Percentiles rank a stretch among this genome's conserved stretches.
These are phyloP conservation scores for Pristionchus pacificus DNA, from an alignment of 1,140 invertebrate genomes.

Conservation along the genomic window DNA sequence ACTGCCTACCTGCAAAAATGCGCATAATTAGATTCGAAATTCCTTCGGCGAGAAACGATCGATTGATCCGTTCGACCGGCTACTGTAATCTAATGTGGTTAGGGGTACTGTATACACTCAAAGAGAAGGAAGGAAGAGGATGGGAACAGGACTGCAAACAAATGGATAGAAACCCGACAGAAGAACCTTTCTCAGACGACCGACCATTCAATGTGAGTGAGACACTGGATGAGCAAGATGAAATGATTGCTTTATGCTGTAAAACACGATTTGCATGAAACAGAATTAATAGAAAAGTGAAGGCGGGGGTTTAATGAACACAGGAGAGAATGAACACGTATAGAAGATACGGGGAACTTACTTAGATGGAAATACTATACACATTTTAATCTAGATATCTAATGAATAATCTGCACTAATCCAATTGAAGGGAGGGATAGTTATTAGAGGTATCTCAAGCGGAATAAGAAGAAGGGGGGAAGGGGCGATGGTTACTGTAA, in stretches of 20 bases:
- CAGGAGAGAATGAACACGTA: too few relatives aligned
- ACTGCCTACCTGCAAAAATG: slow-evolving; percentile 17
- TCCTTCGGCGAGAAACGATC: slow-evolving; percentile 9
- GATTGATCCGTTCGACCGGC: too few relatives aligned
- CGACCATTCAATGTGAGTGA: neutral
- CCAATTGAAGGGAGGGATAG: too few relatives aligned
- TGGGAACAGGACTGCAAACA: slow-evolving; percentile 9
- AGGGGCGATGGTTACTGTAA: too few relatives aligned
- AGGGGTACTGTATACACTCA: too few relatives aligned
- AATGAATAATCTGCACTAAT: too few relatives aligned
- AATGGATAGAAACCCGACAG: slow-evolving; percentile 9
- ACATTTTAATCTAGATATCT: too few relatives aligned
- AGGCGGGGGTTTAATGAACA: neutral
- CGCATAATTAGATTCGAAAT: slow-evolving; percentile 4
- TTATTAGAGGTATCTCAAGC: too few relatives aligned
- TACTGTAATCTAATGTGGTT: too few relatives aligned
- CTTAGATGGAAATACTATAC: too few relatives aligned
- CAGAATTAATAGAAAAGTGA: neutral
- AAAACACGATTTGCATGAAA: neutral
- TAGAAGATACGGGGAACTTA: too few relatives aligned
- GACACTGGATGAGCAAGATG: neutral
- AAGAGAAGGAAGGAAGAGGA: slow-evolving; percentile 7
- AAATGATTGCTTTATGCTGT: neutral
- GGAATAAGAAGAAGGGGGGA: too few relatives aligned
- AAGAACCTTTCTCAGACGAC: neutral